A percentile compares a stretch with the other conserved stretches of the same genome.
Evolutionary conservation across 2,888 invertebrate species (phyloP).

Genomic region (Noctuana brunneofusca): DNA sequence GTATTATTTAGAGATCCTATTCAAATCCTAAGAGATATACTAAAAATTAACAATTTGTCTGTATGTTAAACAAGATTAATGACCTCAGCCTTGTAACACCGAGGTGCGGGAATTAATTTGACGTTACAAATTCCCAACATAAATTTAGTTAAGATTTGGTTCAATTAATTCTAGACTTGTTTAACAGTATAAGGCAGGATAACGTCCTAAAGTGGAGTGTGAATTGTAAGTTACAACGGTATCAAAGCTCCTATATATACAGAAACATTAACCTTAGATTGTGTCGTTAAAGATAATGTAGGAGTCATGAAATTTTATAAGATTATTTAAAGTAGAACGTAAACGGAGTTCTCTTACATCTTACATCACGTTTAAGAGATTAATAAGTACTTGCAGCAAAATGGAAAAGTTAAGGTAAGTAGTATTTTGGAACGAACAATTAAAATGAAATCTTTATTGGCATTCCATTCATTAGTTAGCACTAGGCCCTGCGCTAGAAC

Average conservation of each 20-base stretch:
- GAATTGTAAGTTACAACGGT: neutral
- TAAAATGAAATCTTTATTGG: no score
- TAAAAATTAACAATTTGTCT: slow-evolving; percentile 1
- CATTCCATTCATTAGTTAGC: no score
- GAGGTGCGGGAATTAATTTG: slow-evolving; percentile 12
- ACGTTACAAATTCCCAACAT: slow-evolving; percentile 10
- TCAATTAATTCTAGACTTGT: slow-evolving; percentile 35
- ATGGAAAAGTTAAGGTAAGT: no score
- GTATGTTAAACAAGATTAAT: slow-evolving; percentile 7
- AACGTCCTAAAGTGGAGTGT: neutral
- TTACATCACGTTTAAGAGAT: no score
- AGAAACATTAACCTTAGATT: no score
- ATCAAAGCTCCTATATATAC: neutral
- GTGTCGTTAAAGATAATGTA: no score
- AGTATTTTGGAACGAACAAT: no score
- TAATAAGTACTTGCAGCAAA: no score
- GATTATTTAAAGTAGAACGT: no score
- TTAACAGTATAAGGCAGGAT: neutral
- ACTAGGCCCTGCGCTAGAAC: no score
- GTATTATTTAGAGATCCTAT: neutral
- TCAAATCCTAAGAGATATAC: neutral
- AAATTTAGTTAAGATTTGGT: slow-evolving; percentile 9
- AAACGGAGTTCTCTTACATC: no score
- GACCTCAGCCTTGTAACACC: slow-evolving; percentile 1
- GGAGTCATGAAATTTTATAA: no score